Evolutionary conservation across 1,140 invertebrate species (phyloP).

Genomic region (Ericerus pela): DNA sequence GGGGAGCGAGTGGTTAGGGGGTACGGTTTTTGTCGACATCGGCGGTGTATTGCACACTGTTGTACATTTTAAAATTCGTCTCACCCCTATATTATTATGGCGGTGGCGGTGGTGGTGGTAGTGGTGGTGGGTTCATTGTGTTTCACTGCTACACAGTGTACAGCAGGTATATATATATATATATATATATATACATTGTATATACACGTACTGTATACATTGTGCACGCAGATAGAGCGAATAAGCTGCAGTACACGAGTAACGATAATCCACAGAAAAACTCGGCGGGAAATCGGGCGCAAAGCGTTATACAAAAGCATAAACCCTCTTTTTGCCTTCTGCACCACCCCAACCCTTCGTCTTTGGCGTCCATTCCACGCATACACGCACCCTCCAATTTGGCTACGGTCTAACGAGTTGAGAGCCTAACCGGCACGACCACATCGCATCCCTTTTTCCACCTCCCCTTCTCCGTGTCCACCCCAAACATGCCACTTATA

Average conservation of each 20-base stretch:
- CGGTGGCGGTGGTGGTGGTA: neutral
- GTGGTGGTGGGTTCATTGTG: neutral
- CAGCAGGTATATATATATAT: neutral
- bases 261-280: slow-evolving; percentile 8
- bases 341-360: neutral
- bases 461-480: too few relatives aligned
- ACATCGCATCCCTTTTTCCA: too few relatives aligned
- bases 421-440: too few relatives aligned
- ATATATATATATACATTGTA: neutral
- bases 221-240: neutral
- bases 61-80: too few relatives aligned
- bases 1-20: too few relatives aligned
- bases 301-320: neutral
- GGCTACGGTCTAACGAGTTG: too few relatives aligned
- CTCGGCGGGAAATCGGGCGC: slow-evolving; percentile 6
- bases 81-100: too few relatives aligned
- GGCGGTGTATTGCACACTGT: too few relatives aligned
- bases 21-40: too few relatives aligned
- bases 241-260: slow-evolving; percentile 4
- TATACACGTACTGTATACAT: neutral
- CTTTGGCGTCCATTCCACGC: neutral
- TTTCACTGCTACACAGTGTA: too few relatives aligned
- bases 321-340: too few relatives aligned
- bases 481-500: neutral
- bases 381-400: neutral